Conservation (phyloP, 1,140 invertebrate species). For the Drosophila watanabei region DNA sequence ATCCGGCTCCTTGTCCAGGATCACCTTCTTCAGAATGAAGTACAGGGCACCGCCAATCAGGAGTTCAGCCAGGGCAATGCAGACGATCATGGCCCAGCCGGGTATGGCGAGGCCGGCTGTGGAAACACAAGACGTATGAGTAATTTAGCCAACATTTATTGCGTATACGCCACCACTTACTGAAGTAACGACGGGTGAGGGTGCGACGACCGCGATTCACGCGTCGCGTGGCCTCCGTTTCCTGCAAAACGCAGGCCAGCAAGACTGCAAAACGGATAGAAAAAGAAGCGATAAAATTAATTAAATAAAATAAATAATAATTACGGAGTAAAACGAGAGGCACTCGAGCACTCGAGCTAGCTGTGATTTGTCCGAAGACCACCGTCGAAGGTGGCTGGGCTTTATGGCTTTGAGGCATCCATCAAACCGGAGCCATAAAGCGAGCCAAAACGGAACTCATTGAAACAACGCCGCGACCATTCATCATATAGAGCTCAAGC, state of each 20-base stretch:
- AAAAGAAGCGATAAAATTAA: conserved; percentile 2
- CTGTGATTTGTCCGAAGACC: conserved; percentile 33
- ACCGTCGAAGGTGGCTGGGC: conserved; percentile 34
- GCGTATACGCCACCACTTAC: conserved; percentile 87
- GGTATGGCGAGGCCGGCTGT: conserved; percentile 89
- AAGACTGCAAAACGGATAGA: conserved; percentile 53
- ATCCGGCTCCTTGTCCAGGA: conserved; percentile 86
- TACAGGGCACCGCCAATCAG: conserved; percentile 89
- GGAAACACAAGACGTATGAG: conserved; percentile 71
- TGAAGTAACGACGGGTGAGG: conserved; percentile 90
- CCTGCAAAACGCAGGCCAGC: conserved; percentile 88
- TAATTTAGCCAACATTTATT: not conserved
- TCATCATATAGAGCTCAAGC: conserved; percentile 64
- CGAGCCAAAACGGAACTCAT: conserved; percentile 71
- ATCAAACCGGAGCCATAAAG: conserved; percentile 40
- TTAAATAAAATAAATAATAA: conserved; percentile 17
- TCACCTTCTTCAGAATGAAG: conserved; percentile 88
- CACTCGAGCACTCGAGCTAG: conserved; percentile 32
- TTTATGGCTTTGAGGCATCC: conserved; percentile 57
- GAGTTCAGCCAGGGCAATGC: conserved; percentile 89
- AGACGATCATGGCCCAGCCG: conserved; percentile 90
- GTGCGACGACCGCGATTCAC: conserved; percentile 91
- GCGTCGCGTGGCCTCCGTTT: conserved; percentile 90
- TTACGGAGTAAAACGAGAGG: conserved; percentile 10
- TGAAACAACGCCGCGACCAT: conserved; percentile 56